Evolutionary conservation across 2,113 vertebrate species (phyloP), one percentile per base, ranked within the genome.

Genomic region (Corythornis madagascariensis): DNA sequence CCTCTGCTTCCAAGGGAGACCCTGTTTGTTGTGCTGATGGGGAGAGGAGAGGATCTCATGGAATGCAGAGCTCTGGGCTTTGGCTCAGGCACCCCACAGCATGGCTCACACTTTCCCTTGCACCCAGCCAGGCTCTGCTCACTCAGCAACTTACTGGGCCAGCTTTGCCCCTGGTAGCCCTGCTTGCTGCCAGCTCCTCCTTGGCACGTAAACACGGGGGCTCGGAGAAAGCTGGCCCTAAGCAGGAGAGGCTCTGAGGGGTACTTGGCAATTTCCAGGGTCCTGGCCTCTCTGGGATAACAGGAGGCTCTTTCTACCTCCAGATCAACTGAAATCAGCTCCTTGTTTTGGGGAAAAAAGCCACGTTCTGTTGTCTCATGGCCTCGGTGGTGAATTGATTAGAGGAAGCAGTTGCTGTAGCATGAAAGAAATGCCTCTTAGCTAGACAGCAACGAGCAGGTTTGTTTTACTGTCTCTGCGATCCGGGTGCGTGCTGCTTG

Each of bases 261-360:
- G 18, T 35, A 22, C 38, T 15, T 26, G 45, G 31, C 55, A 53
- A 18, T 55, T 52, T 17, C 35, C 0, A 1, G 42, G 40, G 43
- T 33, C 38, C 47, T 38, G 73, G 16, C 43, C 42, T 47, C 13
- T 38, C 31, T 86, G 43, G 83, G 94, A 53, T 50, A 31, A 55
- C 13, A 16, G 10, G n/a, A 53, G 25, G 11, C 50, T n/a, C 38
- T 21, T 35, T 28, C 65, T 17, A 55, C 80, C 35, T 48, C 19
- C 87, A n/a, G 45, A 80, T 80, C 69, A n/a, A 80, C 72, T 66
- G 82, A 24, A 91, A 77, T 73, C 56, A 76, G 18, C 26, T 38
- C 88, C 81, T 86, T 83, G 63, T 92, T 90, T 87, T 15, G 67
- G 67, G 84, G 38, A 75, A n/a, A 73, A 70, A 53, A 76, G 40